Evolutionary conservation across 2,888 invertebrate species (phyloP), one percentile per base, ranked within the genome.

Genomic region (Thymelicus lineola): DNA sequence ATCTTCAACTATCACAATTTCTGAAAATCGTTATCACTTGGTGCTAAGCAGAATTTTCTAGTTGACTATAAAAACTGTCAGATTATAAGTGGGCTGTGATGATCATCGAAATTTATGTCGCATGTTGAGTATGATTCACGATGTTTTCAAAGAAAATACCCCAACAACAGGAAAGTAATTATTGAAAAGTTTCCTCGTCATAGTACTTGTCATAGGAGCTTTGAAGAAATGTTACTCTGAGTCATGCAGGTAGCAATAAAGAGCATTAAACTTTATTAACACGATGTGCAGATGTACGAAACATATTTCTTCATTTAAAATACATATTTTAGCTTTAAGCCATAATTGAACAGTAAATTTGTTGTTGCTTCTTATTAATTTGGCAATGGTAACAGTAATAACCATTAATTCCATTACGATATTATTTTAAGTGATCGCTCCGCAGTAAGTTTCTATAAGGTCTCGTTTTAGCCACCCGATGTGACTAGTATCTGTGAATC

Each of bases 241-340:
- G 15, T 50, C 66, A 28, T 48, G 6, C 42, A 28, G 68, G 57
- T 38, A 63, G 66, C 62, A 66, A 69, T 71, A 69, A 55, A 71
- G 50, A 63, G 66, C 65, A 64, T 71, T 71, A 66, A 55, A 71
- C 71, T 71, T 73, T 73, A 69, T 60, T 71, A 64, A 35, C 64
- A 63, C 53, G 45, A 57, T n/a, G 59, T 12, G 45, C 36, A 35
- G 7, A 66, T 12, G 28, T 53, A 53, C 45, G n/a, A 42, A 20
- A 46, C 7, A 12, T 63, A 36, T 36, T 64, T 36, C 7, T 53
- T 20, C 42, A 64, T 45, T 45, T 28, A 42, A 35, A 46, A 35
- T 3, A 57, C 46, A 65, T 53, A 45, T 65, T 65, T 35, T 65
- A 42, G 12, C 42, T 42, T 9, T 12, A 42, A 42, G 12, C 42